Evolutionary conservation across 2,113 vertebrate species (phyloP), one percentile per base, ranked within the genome.

Genomic region (Charadrius vociferus): DNA sequence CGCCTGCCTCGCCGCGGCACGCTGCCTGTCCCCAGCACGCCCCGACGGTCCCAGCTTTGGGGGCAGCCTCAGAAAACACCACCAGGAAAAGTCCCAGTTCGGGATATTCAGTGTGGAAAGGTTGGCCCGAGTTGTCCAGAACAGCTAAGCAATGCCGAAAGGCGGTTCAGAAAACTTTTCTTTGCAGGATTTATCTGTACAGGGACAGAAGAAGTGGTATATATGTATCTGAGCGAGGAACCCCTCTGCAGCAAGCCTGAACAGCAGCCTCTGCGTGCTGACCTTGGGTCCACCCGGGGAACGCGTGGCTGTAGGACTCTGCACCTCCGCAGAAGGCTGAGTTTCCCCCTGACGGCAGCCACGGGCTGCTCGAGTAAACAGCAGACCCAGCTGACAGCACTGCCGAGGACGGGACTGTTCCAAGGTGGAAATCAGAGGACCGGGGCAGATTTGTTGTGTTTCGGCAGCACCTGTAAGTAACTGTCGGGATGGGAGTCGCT

Each of bases 251-350:
- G 59, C 23, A 14, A 65, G 17, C 17, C 47, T 4, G 13, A 11
- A 4, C 2, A 9, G 29, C 75, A 13, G 24, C 30, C 52, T 5
- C 26, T 6, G 66, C 2, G 4, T 10, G 49, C 36, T 0, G 1
- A 6, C 14, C 41, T 0, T 11, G 8, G 22, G 5, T 12, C n/a
- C 9, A 0, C 14, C 2, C 0, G 1, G 39, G 56, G 22, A 55
- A 3, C 0, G 3, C 9, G 55, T 12, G 83, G 68, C 62, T 36
- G 56, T 6, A 9, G 89, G 43, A 27, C 24, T 29, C 17, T 45
- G 58, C 2, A 1, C 13, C 4, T 3, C 50, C 27, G 34, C 39
- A 23, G 34, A 9, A 11, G 75, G 18, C 23, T 37, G 67, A 26
- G 17, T 22, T 27, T 14, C 24, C 7, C 14, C 36, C 27, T 1